phyloP scores from a whole-genome alignment of 2,888 invertebrate genomes.

The Idaea biselata region DNA sequence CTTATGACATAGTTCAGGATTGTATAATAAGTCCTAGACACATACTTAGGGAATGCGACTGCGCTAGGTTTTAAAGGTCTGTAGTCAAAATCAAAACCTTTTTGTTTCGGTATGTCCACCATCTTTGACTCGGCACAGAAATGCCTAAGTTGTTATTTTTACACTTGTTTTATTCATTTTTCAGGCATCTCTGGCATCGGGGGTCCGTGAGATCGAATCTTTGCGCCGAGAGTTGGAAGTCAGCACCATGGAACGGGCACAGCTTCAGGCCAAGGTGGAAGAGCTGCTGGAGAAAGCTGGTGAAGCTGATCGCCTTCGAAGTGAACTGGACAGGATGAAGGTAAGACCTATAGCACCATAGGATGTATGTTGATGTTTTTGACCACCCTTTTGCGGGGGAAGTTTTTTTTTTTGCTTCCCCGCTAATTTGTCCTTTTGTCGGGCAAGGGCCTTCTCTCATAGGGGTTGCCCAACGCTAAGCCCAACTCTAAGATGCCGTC shows the following conservation, averaged over 20 bases:
- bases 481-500: no score
- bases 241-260: conserved; percentile 83
- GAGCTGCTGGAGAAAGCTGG: conserved; percentile 84
- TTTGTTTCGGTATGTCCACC: neutral
- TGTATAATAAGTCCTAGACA: no score
- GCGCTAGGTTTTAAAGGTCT: no score
- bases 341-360: conserved; percentile 48
- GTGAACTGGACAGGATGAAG: conserved; percentile 86
- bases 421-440: no score
- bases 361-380: no score
- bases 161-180: conserved; percentile 8
- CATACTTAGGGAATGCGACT: no score
- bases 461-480: no score
- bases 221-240: conserved; percentile 83
- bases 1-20: no score
- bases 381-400: no score
- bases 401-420: no score
- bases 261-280: conserved; percentile 81
- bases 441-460: no score
- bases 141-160: neutral
- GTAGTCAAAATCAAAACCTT: no score
- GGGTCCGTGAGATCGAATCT: conserved; percentile 83
- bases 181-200: conserved; percentile 67
- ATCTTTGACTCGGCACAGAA: neutral
- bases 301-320: conserved; percentile 84